Conservation (phyloP, 2,797 vertebrate genomes). For the Balearica regulorum region DNA sequence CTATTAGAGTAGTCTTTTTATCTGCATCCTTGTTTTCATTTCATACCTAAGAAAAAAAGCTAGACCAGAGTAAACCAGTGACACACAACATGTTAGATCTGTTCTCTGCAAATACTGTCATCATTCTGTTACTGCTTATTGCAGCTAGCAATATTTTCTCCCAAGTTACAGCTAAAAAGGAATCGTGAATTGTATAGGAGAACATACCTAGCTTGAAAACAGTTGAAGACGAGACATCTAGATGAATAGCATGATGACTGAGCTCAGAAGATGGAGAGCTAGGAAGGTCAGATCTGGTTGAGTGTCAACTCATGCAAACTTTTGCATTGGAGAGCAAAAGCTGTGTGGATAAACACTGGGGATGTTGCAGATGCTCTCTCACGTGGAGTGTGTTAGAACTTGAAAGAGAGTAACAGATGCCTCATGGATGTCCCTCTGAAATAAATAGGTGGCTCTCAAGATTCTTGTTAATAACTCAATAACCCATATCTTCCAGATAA, state of each 20-base stretch:
- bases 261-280: background rate
- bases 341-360: background rate
- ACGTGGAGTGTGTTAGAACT: background rate
- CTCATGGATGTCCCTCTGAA: slow-evolving; percentile 60
- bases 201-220: background rate
- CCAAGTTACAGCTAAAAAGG: background rate
- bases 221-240: background rate
- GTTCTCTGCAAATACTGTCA: background rate
- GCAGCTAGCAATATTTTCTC: background rate
- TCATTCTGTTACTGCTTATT: background rate
- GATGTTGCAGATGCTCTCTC: background rate
- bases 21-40: background rate
- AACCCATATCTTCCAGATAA: slow-evolving; percentile 84
- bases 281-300: background rate
- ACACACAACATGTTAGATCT: background rate
- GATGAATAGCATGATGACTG: background rate
- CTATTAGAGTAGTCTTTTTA: background rate
- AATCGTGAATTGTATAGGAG: background rate
- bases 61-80: background rate
- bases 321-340: background rate
- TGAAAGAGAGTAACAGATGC: slow-evolving; percentile 15
- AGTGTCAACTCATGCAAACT: background rate
- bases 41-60: background rate
- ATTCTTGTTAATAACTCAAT: slow-evolving; percentile 72
- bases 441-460: slow-evolving; percentile 25